Evolutionary conservation across 1,140 invertebrate species (phyloP).

Genomic region (Drepana arcuata): DNA sequence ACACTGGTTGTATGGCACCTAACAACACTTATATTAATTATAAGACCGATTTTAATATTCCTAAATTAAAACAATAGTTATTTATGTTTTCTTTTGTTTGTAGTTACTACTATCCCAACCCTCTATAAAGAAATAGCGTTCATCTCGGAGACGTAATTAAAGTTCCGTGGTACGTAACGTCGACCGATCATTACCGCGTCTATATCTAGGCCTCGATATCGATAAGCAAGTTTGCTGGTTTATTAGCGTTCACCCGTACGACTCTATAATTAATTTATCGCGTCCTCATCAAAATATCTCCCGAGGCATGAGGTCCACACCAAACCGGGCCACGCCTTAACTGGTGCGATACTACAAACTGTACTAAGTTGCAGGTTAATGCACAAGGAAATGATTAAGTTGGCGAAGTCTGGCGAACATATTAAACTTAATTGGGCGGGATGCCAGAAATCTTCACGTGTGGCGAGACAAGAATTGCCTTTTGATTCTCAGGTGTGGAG

Average conservation of each 20-base stretch:
- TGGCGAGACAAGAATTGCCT: too few species aligned
- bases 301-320: conserved; percentile 32
- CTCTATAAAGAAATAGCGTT: not conserved
- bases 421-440: not conserved
- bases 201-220: conserved; percentile 22
- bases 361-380: too few species aligned
- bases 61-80: too few species aligned
- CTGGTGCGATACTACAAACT: too few species aligned
- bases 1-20: too few species aligned
- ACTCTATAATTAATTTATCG: conserved; percentile 57
- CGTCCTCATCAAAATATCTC: conserved; percentile 53
- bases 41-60: too few species aligned
- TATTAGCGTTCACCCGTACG: conserved; percentile 28
- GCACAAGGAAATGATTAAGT: conserved; percentile 3
- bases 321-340: conserved; percentile 25
- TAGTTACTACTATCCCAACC: not conserved
- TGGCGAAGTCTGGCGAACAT: not conserved
- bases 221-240: conserved; percentile 37
- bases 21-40: too few species aligned
- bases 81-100: too few species aligned
- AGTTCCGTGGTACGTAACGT: not conserved
- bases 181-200: conserved; percentile 12
- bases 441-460: too few species aligned
- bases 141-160: conserved; percentile 9
- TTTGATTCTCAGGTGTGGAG: conserved; percentile 14